Percentiles rank a stretch among this genome's conserved stretches.
Conservation (phyloP, 2,797 vertebrate genomes). For the Crenuchus spilurus region DNA sequence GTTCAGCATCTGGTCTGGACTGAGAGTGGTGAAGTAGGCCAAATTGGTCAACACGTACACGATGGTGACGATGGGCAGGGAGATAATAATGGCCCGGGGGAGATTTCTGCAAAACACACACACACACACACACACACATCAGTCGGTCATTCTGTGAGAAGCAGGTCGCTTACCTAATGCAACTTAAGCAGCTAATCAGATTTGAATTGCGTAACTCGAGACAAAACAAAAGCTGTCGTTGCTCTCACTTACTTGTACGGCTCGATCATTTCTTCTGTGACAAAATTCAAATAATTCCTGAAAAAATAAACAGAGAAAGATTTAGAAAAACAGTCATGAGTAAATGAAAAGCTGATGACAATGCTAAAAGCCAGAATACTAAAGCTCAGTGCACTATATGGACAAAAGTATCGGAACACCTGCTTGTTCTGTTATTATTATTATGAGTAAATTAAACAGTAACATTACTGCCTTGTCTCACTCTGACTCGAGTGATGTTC, state of each 20-base stretch:
- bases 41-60: constrained; percentile 97
- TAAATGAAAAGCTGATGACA: no score
- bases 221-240: not conserved
- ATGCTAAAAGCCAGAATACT: no score
- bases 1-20: constrained; percentile 83
- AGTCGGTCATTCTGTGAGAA: not conserved
- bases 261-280: constrained; percentile 98
- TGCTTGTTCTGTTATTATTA: no score
- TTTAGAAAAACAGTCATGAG: constrained; percentile 1
- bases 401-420: no score
- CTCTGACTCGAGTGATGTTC: no score
- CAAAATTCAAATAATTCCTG: constrained; percentile 99
- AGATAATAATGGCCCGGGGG: constrained; percentile 96
- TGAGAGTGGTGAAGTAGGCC: constrained; percentile 95
- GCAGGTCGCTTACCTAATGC: constrained; percentile 1
- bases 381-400: no score
- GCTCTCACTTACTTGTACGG: constrained; percentile 86
- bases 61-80: constrained; percentile 90
- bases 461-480: no score
- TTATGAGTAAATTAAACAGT: no score
- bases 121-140: constrained; percentile 24
- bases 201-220: not conserved
- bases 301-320: constrained; percentile 26
- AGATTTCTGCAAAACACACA: constrained; percentile 82
- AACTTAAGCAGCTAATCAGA: constrained; percentile 4